Percentiles rank a stretch among this genome's conserved stretches.
These are phyloP conservation scores for Forbesichthys agassizii DNA, from an alignment of 2,113 vertebrate genomes.

Conservation along the genomic window DNA sequence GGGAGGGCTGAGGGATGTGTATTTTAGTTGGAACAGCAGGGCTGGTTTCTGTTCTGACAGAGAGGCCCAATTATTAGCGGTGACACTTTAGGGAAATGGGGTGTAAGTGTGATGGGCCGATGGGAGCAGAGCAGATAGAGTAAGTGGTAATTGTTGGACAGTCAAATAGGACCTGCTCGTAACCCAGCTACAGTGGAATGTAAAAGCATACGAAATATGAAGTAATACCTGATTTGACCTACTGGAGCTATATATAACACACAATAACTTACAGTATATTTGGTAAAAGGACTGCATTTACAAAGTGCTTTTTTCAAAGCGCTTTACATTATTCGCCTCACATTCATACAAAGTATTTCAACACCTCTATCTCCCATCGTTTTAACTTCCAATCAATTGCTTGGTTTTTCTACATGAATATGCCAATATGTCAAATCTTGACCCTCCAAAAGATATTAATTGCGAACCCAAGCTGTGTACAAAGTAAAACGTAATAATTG, in stretches of 20 bases:
- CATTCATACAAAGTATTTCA: neutral
- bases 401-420: neutral
- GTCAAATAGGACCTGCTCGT: conserved; percentile 30
- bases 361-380: neutral
- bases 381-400: neutral
- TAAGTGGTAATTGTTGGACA: conserved; percentile 52
- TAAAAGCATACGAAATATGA: neutral
- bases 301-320: too few relatives aligned
- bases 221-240: neutral
- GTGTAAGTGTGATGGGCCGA: conserved; percentile 61
- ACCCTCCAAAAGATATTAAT: too few relatives aligned
- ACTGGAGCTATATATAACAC: neutral
- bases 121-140: conserved; percentile 44
- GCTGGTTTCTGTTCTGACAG: conserved; percentile 66
- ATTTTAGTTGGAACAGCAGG: conserved; percentile 65
- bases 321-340: too few relatives aligned
- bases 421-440: too few relatives aligned
- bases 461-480: too few relatives aligned
- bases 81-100: conserved; percentile 71
- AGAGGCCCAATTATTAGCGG: conserved; percentile 71
- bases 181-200: conserved; percentile 22
- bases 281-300: too few relatives aligned
- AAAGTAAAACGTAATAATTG: too few relatives aligned
- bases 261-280: neutral
- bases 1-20: conserved; percentile 21